Base-by-base conservation (phyloP, 2,797 vertebrate genomes). In the Cyprinodon diabolis region DNA sequence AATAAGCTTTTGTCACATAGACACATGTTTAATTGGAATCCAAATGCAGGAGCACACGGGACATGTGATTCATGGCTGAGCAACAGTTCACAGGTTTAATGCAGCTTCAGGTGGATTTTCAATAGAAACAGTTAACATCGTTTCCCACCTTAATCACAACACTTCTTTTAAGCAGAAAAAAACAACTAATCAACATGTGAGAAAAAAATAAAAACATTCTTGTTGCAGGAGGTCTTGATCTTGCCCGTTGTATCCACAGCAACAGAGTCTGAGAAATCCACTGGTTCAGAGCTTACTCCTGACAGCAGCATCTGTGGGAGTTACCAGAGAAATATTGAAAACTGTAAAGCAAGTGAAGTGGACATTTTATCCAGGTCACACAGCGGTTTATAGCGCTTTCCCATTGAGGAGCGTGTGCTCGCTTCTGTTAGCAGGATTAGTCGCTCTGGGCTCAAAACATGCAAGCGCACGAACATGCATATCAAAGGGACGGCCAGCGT, bases 231-330 rank as follows among this genome's bases (percentile, higher is more conserved):
- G 70, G 76, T 77, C 72, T 78, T 79, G 83, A 87, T 88, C 71
- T 82, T 40, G 71, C 74, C 9, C 7, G 56, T 45, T 63, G 85
- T 77, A 86, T 85, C 87, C 87, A 89, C 82, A 75, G 80, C 84
- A 90, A 87, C 86, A 72, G 71, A 67, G 80, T 78, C 75, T 71
- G 79, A 75, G 76, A 69, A 69, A 71, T 81, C 75, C 72, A 48
- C 71, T 54, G 48, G 60, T 75, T 94, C 76, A 93, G 72, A 95
- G 91, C 88, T 91, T 93, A 75, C 92, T 94, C 87, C 85, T 93
- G 81, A 92, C 73, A 23, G 77, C 66, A 43, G 81, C 66, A 68
- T 87, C 90, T 81, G 83, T 73, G 69, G 89, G 75, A 83, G 77
- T 66, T 66, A 77, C 52, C 23, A 78, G 66, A 85, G 67, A 71